Base-by-base conservation (phyloP, 2,113 vertebrate genomes). In the Alexandromys fortis region DNA sequence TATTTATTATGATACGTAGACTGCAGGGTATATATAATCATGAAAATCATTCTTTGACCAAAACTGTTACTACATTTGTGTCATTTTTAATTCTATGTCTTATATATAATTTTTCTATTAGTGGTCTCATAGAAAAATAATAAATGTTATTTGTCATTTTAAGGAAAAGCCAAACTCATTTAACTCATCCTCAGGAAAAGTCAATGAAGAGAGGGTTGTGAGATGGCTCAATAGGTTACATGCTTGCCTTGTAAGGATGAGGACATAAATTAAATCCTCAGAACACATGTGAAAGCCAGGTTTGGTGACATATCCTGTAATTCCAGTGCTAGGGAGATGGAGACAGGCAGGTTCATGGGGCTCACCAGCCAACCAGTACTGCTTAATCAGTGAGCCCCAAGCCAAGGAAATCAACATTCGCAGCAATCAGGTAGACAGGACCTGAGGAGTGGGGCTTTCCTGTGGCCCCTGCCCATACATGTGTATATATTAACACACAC, bases 41-140 rank as follows among this genome's bases (percentile, higher is more conserved):
- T 72, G 86, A 94, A 97, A 97, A 96, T 94, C 94, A 83, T 94
- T 91, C 95, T 97, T 93, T 86, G 42, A 63, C 94, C 92, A 94
- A 96, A 96, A 93, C 91, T 33, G 22, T 86, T 93, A 82, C 67
- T 93, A 38, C 86, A 81, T 92, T 61, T 95, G 67, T 61, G 83
- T 86, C 52, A 52, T 22, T 86, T 97, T 94, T 78, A 95, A 96
- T 92, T 77, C 14, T 81, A 35, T 92, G 78, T 65, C 55, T 83
- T 86, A 90, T 88, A 61, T 95, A n/a, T 88, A 86, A 78, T 90
- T 96, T 94, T 94, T 61, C 87, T 94, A 65, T 83, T 73, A 73
- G 61, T 90, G 67, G 58, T 58, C 78, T 96, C 88, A 92, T 63
- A 79, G 67, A 67, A 67, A 96, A 94, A 95, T 70, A 6, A 94